Percentiles rank a stretch among this genome's conserved stretches.
phyloP scores from a whole-genome alignment of 2,888 invertebrate species.

The Diaphora mendica region DNA sequence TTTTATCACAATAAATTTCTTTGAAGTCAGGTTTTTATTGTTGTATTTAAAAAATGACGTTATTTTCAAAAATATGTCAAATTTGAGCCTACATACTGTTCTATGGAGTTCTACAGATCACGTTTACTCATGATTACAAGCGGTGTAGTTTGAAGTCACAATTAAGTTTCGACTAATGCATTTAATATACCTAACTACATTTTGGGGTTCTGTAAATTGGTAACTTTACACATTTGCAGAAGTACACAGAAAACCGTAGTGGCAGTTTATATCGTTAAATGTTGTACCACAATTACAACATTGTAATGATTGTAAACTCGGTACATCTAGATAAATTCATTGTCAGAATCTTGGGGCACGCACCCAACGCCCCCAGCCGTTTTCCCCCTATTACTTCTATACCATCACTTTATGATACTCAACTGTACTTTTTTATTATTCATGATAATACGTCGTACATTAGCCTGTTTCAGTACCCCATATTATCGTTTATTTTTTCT shows the following conservation, averaged over 20 bases:
- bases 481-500: slow-evolving; percentile 59
- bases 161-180: not conserved
- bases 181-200: no score
- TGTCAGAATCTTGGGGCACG: slow-evolving; percentile 48
- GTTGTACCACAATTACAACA: slow-evolving; percentile 24
- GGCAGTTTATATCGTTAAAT: slow-evolving; percentile 4
- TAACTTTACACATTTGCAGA: not conserved
- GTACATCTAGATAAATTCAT: slow-evolving; percentile 42
- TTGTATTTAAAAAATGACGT: no score
- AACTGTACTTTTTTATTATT: slow-evolving; percentile 81
- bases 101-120: no score
- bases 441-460: slow-evolving; percentile 80
- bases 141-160: not conserved
- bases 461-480: slow-evolving; percentile 71
- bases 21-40: no score
- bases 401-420: slow-evolving; percentile 82
- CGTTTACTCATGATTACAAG: no score
- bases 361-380: slow-evolving; percentile 65
- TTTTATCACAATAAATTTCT: no score
- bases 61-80: no score
- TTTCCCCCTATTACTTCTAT: slow-evolving; percentile 81
- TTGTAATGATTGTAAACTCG: slow-evolving; percentile 41
- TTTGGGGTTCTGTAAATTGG: no score
- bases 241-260: not conserved
- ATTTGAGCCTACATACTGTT: no score